Base-by-base conservation (phyloP, 1,140 invertebrate species). In the Leptopilina clavipes region DNA sequence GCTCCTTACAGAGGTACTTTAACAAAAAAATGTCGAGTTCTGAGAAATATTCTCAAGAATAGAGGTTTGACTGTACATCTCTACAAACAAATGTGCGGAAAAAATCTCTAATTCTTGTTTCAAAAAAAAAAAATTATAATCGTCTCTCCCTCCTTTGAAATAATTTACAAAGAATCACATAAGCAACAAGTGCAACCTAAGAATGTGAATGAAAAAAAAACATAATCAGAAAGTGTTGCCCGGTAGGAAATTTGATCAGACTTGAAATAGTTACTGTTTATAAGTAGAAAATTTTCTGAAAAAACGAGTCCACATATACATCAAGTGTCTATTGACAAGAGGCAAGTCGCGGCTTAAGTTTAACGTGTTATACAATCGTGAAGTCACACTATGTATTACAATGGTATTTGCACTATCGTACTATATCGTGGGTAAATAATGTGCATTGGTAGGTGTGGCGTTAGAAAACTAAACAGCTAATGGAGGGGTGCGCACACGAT, bases 391-490 rank as follows among this genome's bases (percentile, higher is more conserved):
- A 86, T 88, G 81, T 83, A 84, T 87, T 86, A 86, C 85, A 88
- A 86, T 81, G 75, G 78, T 78, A 82, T 82, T 44, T 83, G 77
- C 75, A 59, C 72, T 82, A 84, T 84, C 83, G 79, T 72, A 70
- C 71, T 82, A 83, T 84, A 84, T 84, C 83, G 80, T 85, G 75
- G 80, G 82, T 86, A 87, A 85, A 87, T 88, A 40, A 85, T 31
- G 83, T 84, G 81, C 83, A 78, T 74, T 77, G 82, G 87, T 89
- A 90, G 89, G 89, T 89, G 89, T 90, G 88, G 88, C 89, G 81
- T 86, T 87, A 80, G 85, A 84, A 80, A 73, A 76, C 73, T 48
- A 75, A 56, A 76, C 79, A 71, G 76, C 79, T 79, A 88, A 89
- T 89, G 86, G 89, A 83, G 82, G 85, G 85, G 87, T 83, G 87